Conservation (phyloP, 1,140 invertebrate species). For the Calephelis virginiensis region DNA sequence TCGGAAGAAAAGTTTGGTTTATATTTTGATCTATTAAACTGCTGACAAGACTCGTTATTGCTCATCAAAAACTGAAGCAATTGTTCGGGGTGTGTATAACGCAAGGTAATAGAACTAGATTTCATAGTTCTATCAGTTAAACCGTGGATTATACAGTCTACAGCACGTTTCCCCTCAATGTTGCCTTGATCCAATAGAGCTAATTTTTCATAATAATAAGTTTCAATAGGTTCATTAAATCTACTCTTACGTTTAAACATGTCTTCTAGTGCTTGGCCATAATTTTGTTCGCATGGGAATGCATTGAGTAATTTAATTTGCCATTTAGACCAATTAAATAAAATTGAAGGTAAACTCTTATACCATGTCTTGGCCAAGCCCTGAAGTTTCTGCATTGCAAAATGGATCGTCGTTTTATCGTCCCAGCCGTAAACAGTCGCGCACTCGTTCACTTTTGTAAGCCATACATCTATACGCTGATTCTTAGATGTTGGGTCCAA, state of each 20-base stretch:
- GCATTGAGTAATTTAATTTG: conserved; percentile 35
- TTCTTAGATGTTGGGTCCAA: conserved; percentile 30
- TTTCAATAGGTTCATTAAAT: conserved; percentile 36
- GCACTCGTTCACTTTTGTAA: conserved; percentile 37
- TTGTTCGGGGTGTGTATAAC: conserved; percentile 35
- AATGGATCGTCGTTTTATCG: conserved; percentile 34
- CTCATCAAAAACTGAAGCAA: conserved; percentile 36
- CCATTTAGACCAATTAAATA: conserved; percentile 37
- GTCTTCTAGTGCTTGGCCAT: conserved; percentile 31
- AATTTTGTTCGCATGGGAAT: conserved; percentile 28
- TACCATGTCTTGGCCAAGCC: conserved; percentile 37
- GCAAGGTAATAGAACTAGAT: conserved; percentile 32
- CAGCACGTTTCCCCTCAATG: conserved; percentile 35
- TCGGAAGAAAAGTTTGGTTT: background rate
- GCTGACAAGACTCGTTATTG: conserved; percentile 28
- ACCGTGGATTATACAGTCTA: conserved; percentile 41
- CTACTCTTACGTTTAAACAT: conserved; percentile 36
- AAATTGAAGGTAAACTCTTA: conserved; percentile 31
- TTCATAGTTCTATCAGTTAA: conserved; percentile 35
- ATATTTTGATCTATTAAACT: background rate
- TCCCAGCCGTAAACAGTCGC: conserved; percentile 36
- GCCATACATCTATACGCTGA: conserved; percentile 30
- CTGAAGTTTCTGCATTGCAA: conserved; percentile 37
- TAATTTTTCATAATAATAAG: conserved; percentile 41
- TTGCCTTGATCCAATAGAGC: conserved; percentile 35